Evolutionary conservation across 2,888 invertebrate species (phyloP), one percentile per base, ranked within the genome.

Genomic region (Hedya salicella): DNA sequence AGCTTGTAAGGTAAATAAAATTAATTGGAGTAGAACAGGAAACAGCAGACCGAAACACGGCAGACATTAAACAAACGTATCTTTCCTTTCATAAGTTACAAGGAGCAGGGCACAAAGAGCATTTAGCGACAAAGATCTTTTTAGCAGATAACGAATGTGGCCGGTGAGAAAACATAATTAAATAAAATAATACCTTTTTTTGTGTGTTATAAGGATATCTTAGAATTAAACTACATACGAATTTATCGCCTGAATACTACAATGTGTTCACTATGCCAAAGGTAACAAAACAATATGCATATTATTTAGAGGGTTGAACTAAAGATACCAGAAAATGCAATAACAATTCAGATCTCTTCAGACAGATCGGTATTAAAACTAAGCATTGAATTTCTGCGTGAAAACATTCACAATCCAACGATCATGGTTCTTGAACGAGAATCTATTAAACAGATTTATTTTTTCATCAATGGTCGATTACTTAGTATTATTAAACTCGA

Each of bases 401-500:
- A 16, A 32, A 59, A 59, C 9, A 48, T n/a, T 39, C 21, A 21
- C 13, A 32, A 44, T 52, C 17, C 14, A 48, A 40, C 62, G n/a
- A 30, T 48, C 48, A 36, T 11, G 48, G n/a, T 40, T 65, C 44
- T 59, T 36, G 44, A 61, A 42, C 32, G 30, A 32, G 40, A 62
- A 42, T 44, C 46, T 53, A 60, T 48, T 53, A 46, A 65, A 46
- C 5, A 59, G 49, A 65, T 65, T 65, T 65, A 65, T 65, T 65
- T 65, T 65, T 65, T 53, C 44, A 60, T 60, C 66, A 49, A 61
- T 49, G 61, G 54, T 25, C 61, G 66, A 61, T 66, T 66, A 66
- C 66, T 66, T 66, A 66, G 66, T 61, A 61, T 66, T 66, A 66
- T 66, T 66, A 66, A 66, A 66, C 61, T 54, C 42, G 60, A 66